Evolutionary conservation across 2,113 vertebrate genomes (phyloP), one percentile per base, ranked within the genome.

Genomic region (Solea senegalensis): DNA sequence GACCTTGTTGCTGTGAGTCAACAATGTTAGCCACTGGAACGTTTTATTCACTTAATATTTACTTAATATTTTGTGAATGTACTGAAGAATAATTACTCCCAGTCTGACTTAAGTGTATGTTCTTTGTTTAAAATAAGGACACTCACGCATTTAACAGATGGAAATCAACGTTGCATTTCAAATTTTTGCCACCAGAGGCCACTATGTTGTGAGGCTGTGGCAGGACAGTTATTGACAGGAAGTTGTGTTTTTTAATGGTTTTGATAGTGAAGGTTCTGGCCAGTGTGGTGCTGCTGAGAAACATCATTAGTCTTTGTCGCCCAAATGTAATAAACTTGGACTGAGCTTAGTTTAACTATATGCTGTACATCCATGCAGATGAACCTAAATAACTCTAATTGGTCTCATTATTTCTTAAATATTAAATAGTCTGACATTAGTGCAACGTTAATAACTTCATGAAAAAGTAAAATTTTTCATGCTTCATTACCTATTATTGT

Each of bases 181-280:
- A 44, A 3, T 39, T 41, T 1, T 64, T 40, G 53, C 85, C 89
- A 90, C 74, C 55, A 89, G 86, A 81, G 83, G 85, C 54, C 49
- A 75, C 80, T 81, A 14, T 69, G 41, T 34, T 53, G 52, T 77
- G 53, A 52, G 58, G 43, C 56, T 44, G 51, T 0, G 34, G 9
- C 43, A 43, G 5, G 11, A 54, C 40, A 28, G 16, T 28, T 21
- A 21, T 21, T 21, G 21, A 21, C 26, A 54, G 27, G 14, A 43
- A 41, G 15, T 13, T 52, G 26, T 68, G 15, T 34, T 61, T 62
- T 63, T 28, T 27, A 61, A 61, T 15, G 2, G 14, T 21, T 48
- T 53, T 5, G 26, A 16, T 5, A 3, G 7, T 58, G 52, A 28
- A 21, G 21, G 21, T 70, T 21, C 11, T 56, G 52, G 16, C 41